Base-by-base conservation (phyloP, 2,888 invertebrate species). In the Gandaritis pyraliata region DNA sequence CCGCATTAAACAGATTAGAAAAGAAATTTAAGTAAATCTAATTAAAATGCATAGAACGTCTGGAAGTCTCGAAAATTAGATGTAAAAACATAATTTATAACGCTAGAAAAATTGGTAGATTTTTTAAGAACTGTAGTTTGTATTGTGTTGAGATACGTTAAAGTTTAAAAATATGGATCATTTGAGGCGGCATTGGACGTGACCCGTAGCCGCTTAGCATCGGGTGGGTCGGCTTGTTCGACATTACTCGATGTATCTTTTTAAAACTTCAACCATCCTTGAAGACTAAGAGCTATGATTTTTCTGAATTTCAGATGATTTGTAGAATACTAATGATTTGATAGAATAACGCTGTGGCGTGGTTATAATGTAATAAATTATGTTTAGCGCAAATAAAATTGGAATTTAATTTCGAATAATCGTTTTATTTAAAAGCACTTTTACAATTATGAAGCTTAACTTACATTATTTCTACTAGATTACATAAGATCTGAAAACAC, bases 331-430 rank as follows among this genome's bases (percentile, higher is more conserved):
- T 53, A 52, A 57, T 58, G 50, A 57, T 51, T 61, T 64, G 12
- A 36, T 33, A 11, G 13, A 46, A 52, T 72, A 73, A 69, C 69
- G 66, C 62, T 50, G 39, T 58, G 70, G 68, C 67, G 72, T 67
- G 70, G 69, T 76, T 77, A 73, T 8, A 71, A 71, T 74, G 73
- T 77, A 73, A 72, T n/a, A 81, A 86, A 85, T 85, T 85, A 85
- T 86, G 85, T 86, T 84, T 82, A 79, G 77, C 81, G 77, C 65
- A 83, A 33, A 83, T 85, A 85, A 85, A 86, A 65, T 73, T 82
- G 80, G 80, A 85, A 84, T 85, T 82, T 78, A 71, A 85, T 86
- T 86, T 85, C 78, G 58, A 56, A 54, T 55, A 47, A 53, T 68
- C 50, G 71, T 83, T 84, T 83, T 74, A 78, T 80, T 85, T 71